Base-by-base conservation (phyloP, 2,797 vertebrate genomes). In the Myripristis murdjan region DNA sequence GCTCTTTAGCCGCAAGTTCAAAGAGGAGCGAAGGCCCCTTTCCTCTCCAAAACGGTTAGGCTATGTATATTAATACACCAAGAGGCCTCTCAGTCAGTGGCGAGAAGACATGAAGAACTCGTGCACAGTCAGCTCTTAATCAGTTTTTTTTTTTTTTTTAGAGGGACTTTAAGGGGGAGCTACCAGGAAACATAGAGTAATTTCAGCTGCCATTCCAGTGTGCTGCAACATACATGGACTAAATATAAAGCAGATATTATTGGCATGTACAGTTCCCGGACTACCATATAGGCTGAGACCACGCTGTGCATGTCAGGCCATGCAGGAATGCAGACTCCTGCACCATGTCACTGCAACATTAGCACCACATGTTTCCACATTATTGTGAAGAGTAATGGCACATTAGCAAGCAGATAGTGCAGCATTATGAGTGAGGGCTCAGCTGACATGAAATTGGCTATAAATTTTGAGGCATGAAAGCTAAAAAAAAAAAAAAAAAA, bases 181-280 rank as follows among this genome's bases (percentile, higher is more conserved):
- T 82, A 87, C 71, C 73, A 88, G 73, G 76, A 57, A 86, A 77
- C 84, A 88, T 89, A 31, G 5, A 31, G 5, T 31, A 49, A 90
- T 86, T 87, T 85, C 90, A 94, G 93, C 91, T 93, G 93, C 89
- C 83, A 79, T 83, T 86, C 63, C 77, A 83, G 80, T 51, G 71
- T 71, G 82, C 85, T 63, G 86, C 16, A 35, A 86, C 84, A 87
- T 61, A 86, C 71, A 77, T 64, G 16, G 67, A 70, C 93, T 94
- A 95, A 92, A 95, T 93, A 94, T 94, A 94, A 92, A 88, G 73
- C 87, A 86, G 85, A 89, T 85, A 93, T 92, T 84, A 89, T 78
- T 84, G 91, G 92, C 85, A 89, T 87, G 88, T 88, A 87, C 88
- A 85, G 78, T 80, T 82, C 66, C 83, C 75, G 35, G 77, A 82